A percentile compares a stretch with the other conserved stretches of the same genome.
Evolutionary conservation across 1,140 invertebrate species (phyloP).

Genomic region (Rhopalosiphum padi): DNA sequence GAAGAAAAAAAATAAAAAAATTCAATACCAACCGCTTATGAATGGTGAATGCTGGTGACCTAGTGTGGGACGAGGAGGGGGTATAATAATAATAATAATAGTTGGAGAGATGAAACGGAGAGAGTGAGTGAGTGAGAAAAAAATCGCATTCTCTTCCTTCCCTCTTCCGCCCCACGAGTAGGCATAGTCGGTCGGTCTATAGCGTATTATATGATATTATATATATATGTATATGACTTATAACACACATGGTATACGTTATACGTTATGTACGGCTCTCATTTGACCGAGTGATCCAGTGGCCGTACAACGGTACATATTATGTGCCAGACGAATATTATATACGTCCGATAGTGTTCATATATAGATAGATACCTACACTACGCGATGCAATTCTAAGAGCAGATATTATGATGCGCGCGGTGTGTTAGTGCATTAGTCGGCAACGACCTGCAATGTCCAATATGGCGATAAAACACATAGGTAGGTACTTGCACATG

Average conservation of each 20-base stretch:
- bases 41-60: neutral
- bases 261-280: neutral
- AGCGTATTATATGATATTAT: neutral
- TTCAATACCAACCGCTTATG: neutral
- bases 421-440: neutral
- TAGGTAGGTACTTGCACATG: neutral
- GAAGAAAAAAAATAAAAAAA: neutral
- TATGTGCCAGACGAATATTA: neutral
- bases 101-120: neutral
- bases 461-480: no score
- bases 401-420: neutral
- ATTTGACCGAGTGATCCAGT: constrained; percentile 40
- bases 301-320: constrained; percentile 42
- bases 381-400: neutral
- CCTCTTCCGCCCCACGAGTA: no score
- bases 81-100: neutral
- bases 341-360: neutral
- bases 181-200: neutral
- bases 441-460: neutral
- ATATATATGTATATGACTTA: neutral
- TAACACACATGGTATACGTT: neutral
- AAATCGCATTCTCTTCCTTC: neutral
- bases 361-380: neutral
- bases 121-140: neutral
- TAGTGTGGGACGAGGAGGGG: neutral